Percentiles rank a stretch among this genome's conserved stretches.
These are phyloP conservation scores for Catotricha subobsoleta DNA, from an alignment of 2,888 invertebrate species.

Conservation along the genomic window DNA sequence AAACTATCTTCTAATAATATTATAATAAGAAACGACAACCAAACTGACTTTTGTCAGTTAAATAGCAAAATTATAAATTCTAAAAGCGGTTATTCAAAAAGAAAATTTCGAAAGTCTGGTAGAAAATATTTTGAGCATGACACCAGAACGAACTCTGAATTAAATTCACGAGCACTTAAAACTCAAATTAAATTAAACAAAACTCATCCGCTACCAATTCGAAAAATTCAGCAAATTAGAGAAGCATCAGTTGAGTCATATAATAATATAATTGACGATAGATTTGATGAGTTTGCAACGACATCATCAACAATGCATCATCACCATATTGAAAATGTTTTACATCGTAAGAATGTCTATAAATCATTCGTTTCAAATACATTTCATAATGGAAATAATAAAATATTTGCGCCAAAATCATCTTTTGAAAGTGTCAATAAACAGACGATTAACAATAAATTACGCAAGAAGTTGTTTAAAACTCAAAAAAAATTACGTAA, in stretches of 20 bases:
- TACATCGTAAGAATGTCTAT: not conserved
- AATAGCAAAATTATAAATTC: too few relatives aligned
- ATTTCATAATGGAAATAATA: not conserved
- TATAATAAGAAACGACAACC: too few relatives aligned
- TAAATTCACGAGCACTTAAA: not conserved
- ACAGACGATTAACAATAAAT: not conserved
- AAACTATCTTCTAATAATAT: too few relatives aligned
- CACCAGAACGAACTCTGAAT: slow-evolving; percentile 8
- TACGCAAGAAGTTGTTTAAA: slow-evolving; percentile 1
- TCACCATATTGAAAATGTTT: not conserved
- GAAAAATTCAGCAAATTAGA: not conserved
- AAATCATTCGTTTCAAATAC: not conserved
- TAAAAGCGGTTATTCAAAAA: not conserved
- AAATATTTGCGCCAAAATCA: not conserved
- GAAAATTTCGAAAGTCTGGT: slow-evolving; percentile 4
- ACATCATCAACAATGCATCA: not conserved
- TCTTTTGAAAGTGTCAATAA: not conserved
- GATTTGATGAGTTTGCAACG: not conserved
- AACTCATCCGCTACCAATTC: not conserved
- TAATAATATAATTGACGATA: not conserved
- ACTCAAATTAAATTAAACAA: not conserved
- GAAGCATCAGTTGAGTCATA: not conserved
- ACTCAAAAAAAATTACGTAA: not conserved
- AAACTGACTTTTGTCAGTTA: too few relatives aligned
- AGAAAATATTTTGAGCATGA: slow-evolving; percentile 14